These are phyloP conservation scores for Malurus elegans DNA, from an alignment of 2,113 vertebrate species.

Conservation along the genomic window DNA sequence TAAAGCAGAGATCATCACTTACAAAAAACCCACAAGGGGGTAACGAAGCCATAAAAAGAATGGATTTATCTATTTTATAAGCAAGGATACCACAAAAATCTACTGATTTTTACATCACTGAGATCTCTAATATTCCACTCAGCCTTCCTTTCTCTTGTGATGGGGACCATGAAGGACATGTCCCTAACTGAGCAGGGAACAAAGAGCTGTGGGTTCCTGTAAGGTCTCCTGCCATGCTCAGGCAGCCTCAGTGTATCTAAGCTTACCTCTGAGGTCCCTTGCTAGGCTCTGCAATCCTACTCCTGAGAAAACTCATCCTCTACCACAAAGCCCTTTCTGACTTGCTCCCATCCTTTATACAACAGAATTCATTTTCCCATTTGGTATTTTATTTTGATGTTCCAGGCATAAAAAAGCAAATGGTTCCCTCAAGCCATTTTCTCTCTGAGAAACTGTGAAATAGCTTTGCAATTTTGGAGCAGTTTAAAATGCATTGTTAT, in stretches of 20 bases:
- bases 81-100: not conserved
- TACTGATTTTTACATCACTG: not conserved
- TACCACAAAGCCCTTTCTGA: not conserved
- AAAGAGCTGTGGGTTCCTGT: not conserved
- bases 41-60: not conserved
- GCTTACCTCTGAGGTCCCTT: not conserved
- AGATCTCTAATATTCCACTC: not conserved
- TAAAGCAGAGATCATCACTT: not conserved
- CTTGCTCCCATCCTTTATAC: not conserved
- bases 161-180: not conserved
- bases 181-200: not conserved
- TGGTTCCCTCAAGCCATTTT: constrained; percentile 76
- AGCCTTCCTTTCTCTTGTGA: not conserved
- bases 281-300: not conserved
- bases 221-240: not conserved
- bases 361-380: constrained; percentile 65
- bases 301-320: not conserved
- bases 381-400: constrained; percentile 77
- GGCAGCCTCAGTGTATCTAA: not conserved
- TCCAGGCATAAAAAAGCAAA: constrained; percentile 73
- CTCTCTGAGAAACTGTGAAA: constrained; percentile 72
- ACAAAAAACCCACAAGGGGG: not conserved
- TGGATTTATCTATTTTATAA: not conserved
- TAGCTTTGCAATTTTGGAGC: constrained; percentile 74
- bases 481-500: constrained; percentile 77